A percentile compares a stretch with the other conserved stretches of the same genome.
Evolutionary conservation across 2,113 vertebrate species (phyloP).

Genomic region (Upupa epops): DNA sequence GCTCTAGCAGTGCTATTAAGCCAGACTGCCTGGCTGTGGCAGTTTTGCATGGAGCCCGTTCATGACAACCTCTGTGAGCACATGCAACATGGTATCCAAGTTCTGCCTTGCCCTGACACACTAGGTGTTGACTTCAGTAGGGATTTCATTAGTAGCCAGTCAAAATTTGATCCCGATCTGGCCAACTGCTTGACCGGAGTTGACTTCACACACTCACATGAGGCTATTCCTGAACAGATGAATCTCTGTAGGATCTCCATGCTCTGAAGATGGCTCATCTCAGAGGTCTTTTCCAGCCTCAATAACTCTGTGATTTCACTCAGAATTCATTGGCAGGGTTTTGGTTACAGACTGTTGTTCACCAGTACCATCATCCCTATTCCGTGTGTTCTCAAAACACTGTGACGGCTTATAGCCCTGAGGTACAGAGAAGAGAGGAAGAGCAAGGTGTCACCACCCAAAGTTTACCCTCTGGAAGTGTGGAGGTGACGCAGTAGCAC

Average conservation of each 20-base stretch:
- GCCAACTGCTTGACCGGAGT: no score
- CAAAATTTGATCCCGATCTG: neutral
- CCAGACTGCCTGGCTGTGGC: neutral
- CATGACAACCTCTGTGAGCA: neutral
- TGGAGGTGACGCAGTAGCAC: neutral
- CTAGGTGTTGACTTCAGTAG: neutral
- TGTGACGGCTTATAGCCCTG: fast-evolving
- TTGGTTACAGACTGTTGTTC: neutral
- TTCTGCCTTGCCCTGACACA: neutral
- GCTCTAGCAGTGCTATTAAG: neutral
- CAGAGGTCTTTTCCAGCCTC: no score
- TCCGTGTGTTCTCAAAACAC: neutral
- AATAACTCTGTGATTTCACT: neutral
- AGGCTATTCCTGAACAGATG: neutral
- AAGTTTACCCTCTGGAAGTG: neutral
- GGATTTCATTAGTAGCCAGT: neutral
- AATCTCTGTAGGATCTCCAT: neutral
- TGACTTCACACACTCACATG: neutral
- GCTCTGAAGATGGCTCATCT: neutral
- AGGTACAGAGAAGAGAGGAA: neutral
- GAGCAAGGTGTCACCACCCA: neutral
- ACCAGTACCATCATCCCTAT: fast-evolving
- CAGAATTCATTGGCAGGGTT: fast-evolving
- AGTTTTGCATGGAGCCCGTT: neutral
- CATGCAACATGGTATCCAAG: neutral